phyloP scores from a whole-genome alignment of 2,888 invertebrate genomes.

The Serripes groenlandicus region DNA sequence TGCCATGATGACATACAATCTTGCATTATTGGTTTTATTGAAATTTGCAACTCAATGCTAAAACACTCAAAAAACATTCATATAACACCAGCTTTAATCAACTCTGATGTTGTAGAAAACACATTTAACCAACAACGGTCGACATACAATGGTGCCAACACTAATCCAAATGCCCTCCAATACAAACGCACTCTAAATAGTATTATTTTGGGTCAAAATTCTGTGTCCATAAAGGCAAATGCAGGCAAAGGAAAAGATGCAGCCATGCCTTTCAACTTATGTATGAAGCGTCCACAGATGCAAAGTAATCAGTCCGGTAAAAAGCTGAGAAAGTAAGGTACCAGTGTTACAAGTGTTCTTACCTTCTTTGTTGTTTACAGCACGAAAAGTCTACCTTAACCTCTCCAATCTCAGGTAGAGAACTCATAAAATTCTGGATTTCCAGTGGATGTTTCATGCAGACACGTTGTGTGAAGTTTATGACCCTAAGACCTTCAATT shows the following conservation, averaged over 20 bases:
- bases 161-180: constrained; percentile 39
- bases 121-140: constrained; percentile 38
- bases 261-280: constrained; percentile 3
- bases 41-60: background rate
- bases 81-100: constrained; percentile 28
- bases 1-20: constrained; percentile 38
- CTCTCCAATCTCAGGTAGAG: no score
- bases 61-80: background rate
- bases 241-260: constrained; percentile 16
- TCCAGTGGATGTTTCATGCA: no score
- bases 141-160: constrained; percentile 36
- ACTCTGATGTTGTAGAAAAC: constrained; percentile 40
- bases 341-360: no score
- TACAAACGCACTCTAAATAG: constrained; percentile 24
- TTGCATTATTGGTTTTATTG: constrained; percentile 6
- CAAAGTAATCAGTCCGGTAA: no score
- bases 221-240: constrained; percentile 33
- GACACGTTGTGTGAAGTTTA: no score
- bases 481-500: no score
- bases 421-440: no score
- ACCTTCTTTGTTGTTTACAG: no score
- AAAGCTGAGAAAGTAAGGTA: no score
- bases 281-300: no score
- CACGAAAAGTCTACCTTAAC: no score
- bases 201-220: constrained; percentile 25